Conservation (phyloP, 2,888 invertebrate genomes). For the Metalampra italica region DNA sequence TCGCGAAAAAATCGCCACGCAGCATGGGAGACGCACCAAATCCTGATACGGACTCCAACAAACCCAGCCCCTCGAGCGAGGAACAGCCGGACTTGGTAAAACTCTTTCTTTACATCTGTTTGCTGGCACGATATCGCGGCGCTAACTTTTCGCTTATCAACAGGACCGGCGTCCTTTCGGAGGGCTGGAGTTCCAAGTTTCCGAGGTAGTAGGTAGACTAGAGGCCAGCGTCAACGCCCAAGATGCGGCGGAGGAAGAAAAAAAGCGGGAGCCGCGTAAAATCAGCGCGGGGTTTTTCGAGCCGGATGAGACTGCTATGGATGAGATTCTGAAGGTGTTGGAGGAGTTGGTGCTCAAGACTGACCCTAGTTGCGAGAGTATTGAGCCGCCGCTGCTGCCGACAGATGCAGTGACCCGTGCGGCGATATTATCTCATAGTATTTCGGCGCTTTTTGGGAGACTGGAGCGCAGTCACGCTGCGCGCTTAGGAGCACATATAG, state of each 20-base stretch:
- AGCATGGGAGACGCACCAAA: constrained; percentile 69
- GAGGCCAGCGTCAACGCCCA: constrained; percentile 81
- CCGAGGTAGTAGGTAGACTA: constrained; percentile 83
- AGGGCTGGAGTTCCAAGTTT: constrained; percentile 84
- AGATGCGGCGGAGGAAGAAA: constrained; percentile 59
- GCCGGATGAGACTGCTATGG: constrained; percentile 77
- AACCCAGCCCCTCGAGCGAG: constrained; percentile 45
- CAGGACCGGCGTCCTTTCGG: constrained; percentile 82
- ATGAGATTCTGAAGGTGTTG: constrained; percentile 79
- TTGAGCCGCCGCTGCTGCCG: constrained; percentile 79
- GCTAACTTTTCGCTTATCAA: constrained; percentile 32
- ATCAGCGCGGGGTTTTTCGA: constrained; percentile 74
- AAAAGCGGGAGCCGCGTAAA: constrained; percentile 61
- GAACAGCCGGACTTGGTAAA: constrained; percentile 51
- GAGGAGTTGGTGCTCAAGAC: constrained; percentile 80
- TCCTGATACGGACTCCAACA: constrained; percentile 53
- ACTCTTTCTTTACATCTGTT: constrained; percentile 6
- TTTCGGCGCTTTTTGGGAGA: constrained; percentile 92
- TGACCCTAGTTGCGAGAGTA: constrained; percentile 80
- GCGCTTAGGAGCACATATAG: constrained; percentile 88
- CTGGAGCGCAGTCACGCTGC: constrained; percentile 88
- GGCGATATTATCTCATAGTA: constrained; percentile 90
- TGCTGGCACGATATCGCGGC: constrained; percentile 15
- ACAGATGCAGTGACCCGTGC: constrained; percentile 79
- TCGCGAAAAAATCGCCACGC: constrained; percentile 64